These are phyloP conservation scores for Corythornis leucogaster DNA, from an alignment of 2,797 vertebrate species.

Conservation along the genomic window DNA sequence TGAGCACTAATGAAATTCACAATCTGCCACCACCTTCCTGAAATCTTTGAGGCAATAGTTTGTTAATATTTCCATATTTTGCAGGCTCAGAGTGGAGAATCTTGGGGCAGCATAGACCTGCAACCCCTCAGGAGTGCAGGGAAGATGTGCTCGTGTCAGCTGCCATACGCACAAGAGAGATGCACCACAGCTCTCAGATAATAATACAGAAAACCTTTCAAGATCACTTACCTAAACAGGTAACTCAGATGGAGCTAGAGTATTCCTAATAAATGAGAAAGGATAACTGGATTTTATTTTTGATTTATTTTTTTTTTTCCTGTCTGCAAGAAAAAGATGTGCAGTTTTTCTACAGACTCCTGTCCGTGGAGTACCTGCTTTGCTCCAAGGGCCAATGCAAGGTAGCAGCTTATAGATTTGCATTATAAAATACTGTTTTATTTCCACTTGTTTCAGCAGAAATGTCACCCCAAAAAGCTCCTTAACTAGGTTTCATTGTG, in stretches of 20 bases:
- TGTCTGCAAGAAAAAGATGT: rapidly evolving
- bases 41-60: neutral
- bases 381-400: neutral
- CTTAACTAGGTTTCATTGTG: neutral
- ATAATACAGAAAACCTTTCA: neutral
- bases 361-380: neutral
- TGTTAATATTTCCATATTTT: neutral
- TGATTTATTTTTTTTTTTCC: neutral
- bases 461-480: neutral
- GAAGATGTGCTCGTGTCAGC: rapidly evolving
- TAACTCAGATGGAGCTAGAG: neutral
- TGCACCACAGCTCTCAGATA: neutral
- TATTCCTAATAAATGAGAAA: neutral
- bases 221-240: neutral
- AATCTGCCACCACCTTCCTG: neutral
- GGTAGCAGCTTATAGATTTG: neutral
- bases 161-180: neutral
- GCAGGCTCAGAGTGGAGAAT: neutral
- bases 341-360: neutral
- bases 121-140: neutral
- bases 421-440: neutral
- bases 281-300: neutral
- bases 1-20: neutral
- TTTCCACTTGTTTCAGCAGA: neutral
- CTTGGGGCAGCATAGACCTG: neutral